A percentile compares a stretch with the other conserved stretches of the same genome.
Evolutionary conservation across 2,888 invertebrate species (phyloP).

Genomic region (Eutolmus rufibarbis): DNA sequence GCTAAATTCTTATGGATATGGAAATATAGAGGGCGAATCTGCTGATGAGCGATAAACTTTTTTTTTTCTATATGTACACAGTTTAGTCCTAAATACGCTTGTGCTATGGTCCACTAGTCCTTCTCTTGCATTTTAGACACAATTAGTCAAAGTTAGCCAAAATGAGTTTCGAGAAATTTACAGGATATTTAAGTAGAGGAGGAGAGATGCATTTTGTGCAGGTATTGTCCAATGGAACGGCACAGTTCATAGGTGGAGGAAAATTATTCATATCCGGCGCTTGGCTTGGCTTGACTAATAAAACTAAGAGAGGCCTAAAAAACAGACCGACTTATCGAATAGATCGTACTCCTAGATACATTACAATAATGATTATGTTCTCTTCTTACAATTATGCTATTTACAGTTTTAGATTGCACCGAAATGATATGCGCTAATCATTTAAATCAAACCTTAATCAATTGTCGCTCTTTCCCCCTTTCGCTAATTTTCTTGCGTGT

Average conservation of each 20-base stretch:
- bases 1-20: conserved; percentile 20
- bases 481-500: neutral
- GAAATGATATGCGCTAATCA: conserved; percentile 45
- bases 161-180: neutral
- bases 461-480: neutral
- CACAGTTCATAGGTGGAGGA: conserved; percentile 4
- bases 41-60: neutral
- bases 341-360: neutral
- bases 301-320: conserved; percentile 19
- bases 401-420: conserved; percentile 45
- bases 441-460: conserved; percentile 1
- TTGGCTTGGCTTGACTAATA: neutral
- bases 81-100: neutral
- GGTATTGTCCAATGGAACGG: conserved; percentile 5
- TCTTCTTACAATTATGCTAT: conserved; percentile 18
- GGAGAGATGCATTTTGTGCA: neutral
- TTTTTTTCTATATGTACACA: neutral
- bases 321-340: conserved; percentile 6
- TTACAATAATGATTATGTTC: conserved; percentile 36
- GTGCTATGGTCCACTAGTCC: conserved; percentile 37
- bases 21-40: conserved; percentile 13
- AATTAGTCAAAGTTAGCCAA: neutral
- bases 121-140: neutral
- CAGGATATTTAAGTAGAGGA: neutral
- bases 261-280: neutral